Conservation (phyloP, 2,888 invertebrate species). For the Tetragonisca angustula region DNA sequence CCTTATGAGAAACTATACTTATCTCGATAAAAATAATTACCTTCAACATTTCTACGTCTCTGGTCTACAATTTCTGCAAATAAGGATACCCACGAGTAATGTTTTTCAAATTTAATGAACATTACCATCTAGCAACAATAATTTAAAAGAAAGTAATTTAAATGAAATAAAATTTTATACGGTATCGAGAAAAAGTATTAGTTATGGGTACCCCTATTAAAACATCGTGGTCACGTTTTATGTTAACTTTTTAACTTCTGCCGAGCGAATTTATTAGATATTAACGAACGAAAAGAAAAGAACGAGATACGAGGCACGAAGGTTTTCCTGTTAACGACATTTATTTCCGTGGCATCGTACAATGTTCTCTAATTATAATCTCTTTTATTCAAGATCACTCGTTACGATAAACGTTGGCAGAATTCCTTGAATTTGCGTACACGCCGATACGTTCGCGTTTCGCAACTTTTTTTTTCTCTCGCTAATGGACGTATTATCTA, state of each 20-base stretch:
- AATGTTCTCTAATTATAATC: conserved; percentile 36
- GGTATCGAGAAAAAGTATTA: no score
- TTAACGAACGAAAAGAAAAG: background rate
- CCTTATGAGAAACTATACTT: background rate
- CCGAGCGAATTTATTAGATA: background rate
- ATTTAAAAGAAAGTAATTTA: no score
- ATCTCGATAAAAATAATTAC: background rate
- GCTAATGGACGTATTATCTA: conserved; percentile 28
- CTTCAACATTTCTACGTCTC: background rate
- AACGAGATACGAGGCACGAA: background rate
- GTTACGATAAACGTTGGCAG: conserved; percentile 23
- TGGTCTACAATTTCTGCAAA: background rate
- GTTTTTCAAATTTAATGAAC: no score
- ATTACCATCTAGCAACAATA: no score
- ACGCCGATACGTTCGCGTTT: conserved; percentile 8
- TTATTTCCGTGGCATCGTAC: conserved; percentile 37
- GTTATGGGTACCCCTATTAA: no score
- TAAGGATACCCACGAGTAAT: no score
- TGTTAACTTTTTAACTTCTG: background rate
- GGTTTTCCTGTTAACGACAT: conserved; percentile 26
- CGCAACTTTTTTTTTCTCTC: background rate
- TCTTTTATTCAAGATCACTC: conserved; percentile 34
- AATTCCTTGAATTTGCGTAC: conserved; percentile 35
- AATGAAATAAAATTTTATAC: no score
- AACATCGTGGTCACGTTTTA: no score